Evolutionary conservation across 2,888 invertebrate species (phyloP).

Genomic region (Cheilosia pagana): DNA sequence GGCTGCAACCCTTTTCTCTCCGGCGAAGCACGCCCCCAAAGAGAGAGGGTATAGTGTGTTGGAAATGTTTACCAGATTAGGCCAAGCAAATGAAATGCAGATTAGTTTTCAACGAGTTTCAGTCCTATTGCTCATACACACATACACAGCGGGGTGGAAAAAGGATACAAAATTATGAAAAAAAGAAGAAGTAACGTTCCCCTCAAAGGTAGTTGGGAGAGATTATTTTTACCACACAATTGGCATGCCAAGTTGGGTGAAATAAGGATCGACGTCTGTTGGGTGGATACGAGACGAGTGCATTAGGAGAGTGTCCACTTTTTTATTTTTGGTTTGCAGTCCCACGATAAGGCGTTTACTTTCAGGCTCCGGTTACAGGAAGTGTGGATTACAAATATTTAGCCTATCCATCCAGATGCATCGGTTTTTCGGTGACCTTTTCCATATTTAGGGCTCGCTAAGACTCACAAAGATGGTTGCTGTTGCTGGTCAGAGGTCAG

Average conservation of each 20-base stretch:
- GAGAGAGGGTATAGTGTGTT: too few relatives aligned
- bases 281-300: background rate
- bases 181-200: background rate
- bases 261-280: conserved; percentile 7
- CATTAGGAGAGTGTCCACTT: conserved; percentile 39
- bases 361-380: conserved; percentile 26
- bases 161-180: conserved; percentile 27
- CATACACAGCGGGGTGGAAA: conserved; percentile 18
- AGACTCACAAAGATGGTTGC: background rate
- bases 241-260: conserved; percentile 21
- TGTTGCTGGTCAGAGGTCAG: background rate
- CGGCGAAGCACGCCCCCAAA: too few relatives aligned
- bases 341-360: conserved; percentile 56
- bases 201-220: conserved; percentile 15
- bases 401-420: background rate
- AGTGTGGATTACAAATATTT: conserved; percentile 33
- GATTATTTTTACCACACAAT: conserved; percentile 48
- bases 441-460: background rate
- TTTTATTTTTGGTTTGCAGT: conserved; percentile 22
- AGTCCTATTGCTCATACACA: background rate
- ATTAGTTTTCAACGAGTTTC: conserved; percentile 65
- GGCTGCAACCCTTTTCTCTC: conserved; percentile 10
- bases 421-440: background rate
- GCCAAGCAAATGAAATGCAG: conserved; percentile 75
- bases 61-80: conserved; percentile 69